Conservation (phyloP, 2,797 vertebrate genomes). For the Distichodus sexfasciatus region DNA sequence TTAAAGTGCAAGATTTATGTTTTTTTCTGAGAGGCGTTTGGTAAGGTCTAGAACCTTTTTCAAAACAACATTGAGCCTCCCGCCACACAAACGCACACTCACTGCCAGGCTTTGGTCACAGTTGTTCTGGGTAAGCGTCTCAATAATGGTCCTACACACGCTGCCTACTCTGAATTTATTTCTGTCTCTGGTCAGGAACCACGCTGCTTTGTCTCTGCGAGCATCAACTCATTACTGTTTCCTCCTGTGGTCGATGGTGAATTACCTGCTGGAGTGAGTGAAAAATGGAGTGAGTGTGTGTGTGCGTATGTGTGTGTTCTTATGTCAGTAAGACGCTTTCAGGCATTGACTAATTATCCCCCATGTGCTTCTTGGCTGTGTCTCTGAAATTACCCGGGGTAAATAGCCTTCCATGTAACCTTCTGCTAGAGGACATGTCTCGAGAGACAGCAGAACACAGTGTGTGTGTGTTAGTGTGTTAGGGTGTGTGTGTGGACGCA, state of each 20-base stretch:
- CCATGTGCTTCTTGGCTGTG: conserved; percentile 52
- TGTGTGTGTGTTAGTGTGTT: neutral
- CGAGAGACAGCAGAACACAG: neutral
- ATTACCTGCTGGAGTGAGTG: neutral
- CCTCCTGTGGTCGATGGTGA: neutral
- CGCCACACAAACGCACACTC: no score
- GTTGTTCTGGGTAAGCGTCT: no score
- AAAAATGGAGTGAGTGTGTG: neutral
- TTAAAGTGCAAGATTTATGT: no score
- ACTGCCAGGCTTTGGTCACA: no score
- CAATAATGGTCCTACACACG: neutral
- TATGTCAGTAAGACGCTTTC: conserved; percentile 9
- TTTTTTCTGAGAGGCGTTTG: no score
- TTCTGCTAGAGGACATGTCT: neutral
- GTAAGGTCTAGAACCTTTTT: no score
- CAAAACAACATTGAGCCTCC: no score
- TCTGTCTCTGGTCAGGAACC: neutral
- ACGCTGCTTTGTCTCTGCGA: neutral
- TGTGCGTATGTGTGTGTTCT: neutral
- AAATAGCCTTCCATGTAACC: conserved; percentile 35
- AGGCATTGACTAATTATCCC: conserved; percentile 59
- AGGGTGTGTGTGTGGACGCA: neutral
- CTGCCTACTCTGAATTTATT: neutral
- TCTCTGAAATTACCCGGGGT: conserved; percentile 44
- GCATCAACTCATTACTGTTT: neutral